Conservation (phyloP, 1,140 invertebrate species). For the Pogonognathellus flavescens region DNA sequence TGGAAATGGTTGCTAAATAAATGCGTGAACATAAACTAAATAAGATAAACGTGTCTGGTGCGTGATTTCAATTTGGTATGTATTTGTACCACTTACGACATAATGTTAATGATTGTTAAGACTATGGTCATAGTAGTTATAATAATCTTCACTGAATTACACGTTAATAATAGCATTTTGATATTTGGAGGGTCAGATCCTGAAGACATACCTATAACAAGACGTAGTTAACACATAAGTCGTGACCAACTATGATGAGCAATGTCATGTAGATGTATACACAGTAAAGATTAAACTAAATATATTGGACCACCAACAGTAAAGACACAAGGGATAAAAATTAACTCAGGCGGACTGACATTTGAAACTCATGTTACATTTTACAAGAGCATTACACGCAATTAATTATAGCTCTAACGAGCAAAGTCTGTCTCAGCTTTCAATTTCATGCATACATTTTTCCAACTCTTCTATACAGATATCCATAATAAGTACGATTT, state of each 20-base stretch:
- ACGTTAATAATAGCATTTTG: no score
- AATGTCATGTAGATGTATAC: not conserved
- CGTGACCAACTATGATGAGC: not conserved
- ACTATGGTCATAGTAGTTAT: no score
- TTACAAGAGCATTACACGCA: not conserved
- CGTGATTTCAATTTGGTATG: no score
- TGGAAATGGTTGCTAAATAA: no score
- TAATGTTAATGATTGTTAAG: no score
- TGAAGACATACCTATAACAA: slow-evolving; percentile 13
- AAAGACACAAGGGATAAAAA: not conserved
- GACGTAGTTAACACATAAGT: not conserved
- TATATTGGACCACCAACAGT: not conserved
- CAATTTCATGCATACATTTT: no score
- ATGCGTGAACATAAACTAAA: no score
- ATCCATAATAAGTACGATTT: no score
- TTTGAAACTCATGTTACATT: not conserved
- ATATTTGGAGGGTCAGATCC: not conserved
- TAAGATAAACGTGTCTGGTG: no score
- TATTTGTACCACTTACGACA: no score
- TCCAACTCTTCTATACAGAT: no score
- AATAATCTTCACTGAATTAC: no score
- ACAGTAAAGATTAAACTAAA: not conserved
- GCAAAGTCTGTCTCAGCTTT: slow-evolving; percentile 7
- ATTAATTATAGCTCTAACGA: not conserved
- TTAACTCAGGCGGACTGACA: not conserved